Conservation (phyloP, 1,140 invertebrate species). For the Parapsyche elsis region DNA sequence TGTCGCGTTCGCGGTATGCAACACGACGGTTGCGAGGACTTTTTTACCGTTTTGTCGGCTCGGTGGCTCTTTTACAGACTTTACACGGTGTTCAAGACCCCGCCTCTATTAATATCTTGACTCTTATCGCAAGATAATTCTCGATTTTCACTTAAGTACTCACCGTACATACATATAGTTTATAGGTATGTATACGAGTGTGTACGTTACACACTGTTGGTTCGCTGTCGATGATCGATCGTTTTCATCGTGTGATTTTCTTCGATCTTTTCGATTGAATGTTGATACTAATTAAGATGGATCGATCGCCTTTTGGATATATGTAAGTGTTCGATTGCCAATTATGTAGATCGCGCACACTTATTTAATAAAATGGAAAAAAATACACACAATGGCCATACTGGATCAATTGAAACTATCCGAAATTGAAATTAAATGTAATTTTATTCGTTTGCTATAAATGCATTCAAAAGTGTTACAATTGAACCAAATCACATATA, state of each 20-base stretch:
- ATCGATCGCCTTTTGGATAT: slow-evolving; percentile 16
- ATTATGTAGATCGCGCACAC: too few species aligned
- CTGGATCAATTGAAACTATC: too few species aligned
- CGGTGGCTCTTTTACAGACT: slow-evolving; percentile 7
- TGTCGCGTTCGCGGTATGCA: background rate
- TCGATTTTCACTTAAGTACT: too few species aligned
- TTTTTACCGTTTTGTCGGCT: background rate
- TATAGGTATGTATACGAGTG: too few species aligned
- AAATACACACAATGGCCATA: too few species aligned
- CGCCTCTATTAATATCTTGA: background rate
- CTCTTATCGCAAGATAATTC: background rate
- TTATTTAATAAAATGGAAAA: too few species aligned
- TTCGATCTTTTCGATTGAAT: background rate
- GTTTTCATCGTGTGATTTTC: background rate
- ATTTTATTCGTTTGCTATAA: too few species aligned
- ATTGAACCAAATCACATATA: too few species aligned
- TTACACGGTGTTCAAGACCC: too few species aligned
- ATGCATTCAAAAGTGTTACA: too few species aligned
- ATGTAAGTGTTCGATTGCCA: background rate
- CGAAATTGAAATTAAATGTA: too few species aligned
- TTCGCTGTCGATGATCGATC: background rate
- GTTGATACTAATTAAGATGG: background rate
- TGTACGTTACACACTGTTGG: background rate
- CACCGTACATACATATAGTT: too few species aligned
- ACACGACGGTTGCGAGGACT: background rate